phyloP scores from a whole-genome alignment of 2,797 vertebrate species.

The Onychomys leucogaster region DNA sequence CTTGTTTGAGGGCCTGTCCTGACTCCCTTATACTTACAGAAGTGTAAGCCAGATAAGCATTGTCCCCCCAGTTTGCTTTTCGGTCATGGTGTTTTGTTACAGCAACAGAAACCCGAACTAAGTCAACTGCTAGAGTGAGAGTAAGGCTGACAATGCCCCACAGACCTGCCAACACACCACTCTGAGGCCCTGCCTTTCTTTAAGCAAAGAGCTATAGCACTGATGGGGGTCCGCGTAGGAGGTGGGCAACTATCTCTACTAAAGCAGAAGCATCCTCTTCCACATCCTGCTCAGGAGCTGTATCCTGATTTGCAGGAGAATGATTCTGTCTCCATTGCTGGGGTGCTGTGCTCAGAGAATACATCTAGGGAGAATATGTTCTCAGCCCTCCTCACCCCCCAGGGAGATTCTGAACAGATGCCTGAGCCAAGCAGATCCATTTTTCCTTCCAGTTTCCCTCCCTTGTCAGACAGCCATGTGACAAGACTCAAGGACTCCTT shows the following conservation, averaged over 20 bases:
- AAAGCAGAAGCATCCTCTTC: constrained; percentile 68
- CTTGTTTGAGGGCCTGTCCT: background rate
- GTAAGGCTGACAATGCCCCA: constrained; percentile 60
- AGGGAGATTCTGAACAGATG: constrained; percentile 74
- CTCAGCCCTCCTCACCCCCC: constrained; percentile 44
- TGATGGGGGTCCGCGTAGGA: constrained; percentile 49
- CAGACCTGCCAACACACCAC: constrained; percentile 45
- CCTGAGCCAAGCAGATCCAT: constrained; percentile 24
- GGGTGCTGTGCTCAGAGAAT: constrained; percentile 56
- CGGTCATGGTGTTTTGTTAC: background rate
- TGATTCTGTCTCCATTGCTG: constrained; percentile 71
- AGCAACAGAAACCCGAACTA: background rate
- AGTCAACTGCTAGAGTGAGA: background rate
- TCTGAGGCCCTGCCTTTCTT: constrained; percentile 51
- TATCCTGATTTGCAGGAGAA: constrained; percentile 68
- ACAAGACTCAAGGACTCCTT: background rate
- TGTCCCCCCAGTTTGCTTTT: background rate
- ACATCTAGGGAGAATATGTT: constrained; percentile 73
- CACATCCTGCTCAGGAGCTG: background rate
- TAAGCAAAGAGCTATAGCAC: constrained; percentile 62
- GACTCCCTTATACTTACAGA: background rate
- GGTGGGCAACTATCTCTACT: constrained; percentile 70
- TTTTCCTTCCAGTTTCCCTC: constrained; percentile 68
- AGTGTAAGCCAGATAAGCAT: background rate
- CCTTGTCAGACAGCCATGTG: constrained; percentile 54